Evolutionary conservation across 2,113 vertebrate species (phyloP).

Genomic region (Orthonyx spaldingii): DNA sequence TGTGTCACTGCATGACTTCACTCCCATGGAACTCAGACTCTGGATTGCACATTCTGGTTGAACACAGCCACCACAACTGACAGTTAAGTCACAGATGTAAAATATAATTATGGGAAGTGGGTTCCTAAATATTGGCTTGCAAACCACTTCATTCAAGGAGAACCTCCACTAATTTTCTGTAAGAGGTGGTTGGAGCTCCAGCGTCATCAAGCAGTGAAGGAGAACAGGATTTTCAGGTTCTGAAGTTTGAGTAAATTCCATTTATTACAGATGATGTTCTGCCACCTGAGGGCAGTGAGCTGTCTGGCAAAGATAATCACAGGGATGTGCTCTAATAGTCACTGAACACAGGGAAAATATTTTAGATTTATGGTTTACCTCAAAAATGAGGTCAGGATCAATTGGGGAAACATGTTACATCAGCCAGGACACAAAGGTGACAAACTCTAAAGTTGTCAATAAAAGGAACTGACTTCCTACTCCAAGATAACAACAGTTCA

Average conservation of each 20-base stretch:
- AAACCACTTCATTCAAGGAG: background rate
- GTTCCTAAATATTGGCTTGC: background rate
- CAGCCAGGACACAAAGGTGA: background rate
- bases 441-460: background rate
- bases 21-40: background rate
- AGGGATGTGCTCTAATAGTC: background rate
- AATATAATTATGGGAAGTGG: background rate
- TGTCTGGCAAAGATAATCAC: background rate
- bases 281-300: background rate
- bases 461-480: background rate
- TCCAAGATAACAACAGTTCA: background rate
- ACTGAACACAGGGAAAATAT: background rate
- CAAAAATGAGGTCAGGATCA: background rate
- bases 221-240: slow-evolving; percentile 6
- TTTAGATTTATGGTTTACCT: background rate
- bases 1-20: background rate
- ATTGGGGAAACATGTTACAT: background rate
- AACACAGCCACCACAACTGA: background rate
- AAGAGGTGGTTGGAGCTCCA: background rate
- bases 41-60: background rate
- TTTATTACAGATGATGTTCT: background rate
- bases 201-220: background rate
- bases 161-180: background rate
- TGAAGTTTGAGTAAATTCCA: background rate
- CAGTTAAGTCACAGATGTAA: background rate